phyloP scores from a whole-genome alignment of 2,797 vertebrate species.

The Loris lydekkerianus region DNA sequence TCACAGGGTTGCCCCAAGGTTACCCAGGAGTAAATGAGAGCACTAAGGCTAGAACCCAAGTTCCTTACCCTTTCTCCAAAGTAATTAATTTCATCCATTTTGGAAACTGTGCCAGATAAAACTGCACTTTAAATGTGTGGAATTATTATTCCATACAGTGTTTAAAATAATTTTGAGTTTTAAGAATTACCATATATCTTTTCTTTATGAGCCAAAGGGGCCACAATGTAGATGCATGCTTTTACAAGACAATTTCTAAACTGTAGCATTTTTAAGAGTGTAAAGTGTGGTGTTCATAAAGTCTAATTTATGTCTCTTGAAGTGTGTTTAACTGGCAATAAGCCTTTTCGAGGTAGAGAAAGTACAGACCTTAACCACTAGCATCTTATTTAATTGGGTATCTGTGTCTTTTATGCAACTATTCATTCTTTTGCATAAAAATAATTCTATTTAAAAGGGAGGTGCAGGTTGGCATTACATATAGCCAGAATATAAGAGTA shows the following conservation, averaged over 20 bases:
- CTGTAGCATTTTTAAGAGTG: constrained; percentile 34
- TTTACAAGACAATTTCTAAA: constrained; percentile 64
- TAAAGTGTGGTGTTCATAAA: constrained; percentile 59
- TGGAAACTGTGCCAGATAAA: constrained; percentile 40
- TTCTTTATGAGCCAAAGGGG: constrained; percentile 25
- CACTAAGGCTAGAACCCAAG: background rate
- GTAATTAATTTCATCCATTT: constrained; percentile 36
- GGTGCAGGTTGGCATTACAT: background rate
- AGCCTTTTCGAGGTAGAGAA: constrained; percentile 70
- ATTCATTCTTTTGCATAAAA: constrained; percentile 42
- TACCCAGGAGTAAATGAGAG: constrained; percentile 1
- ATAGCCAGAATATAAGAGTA: background rate
- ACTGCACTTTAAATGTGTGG: background rate
- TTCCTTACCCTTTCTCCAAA: constrained; percentile 14
- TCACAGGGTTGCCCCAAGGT: background rate
- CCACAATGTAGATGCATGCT: constrained; percentile 18
- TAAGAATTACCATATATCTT: constrained; percentile 43
- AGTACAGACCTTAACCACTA: constrained; percentile 36
- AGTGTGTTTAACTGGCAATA: constrained; percentile 59
- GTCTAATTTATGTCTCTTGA: constrained; percentile 63
- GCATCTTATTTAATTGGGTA: constrained; percentile 61
- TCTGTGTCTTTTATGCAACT: constrained; percentile 62
- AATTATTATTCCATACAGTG: constrained; percentile 14
- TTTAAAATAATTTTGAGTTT: constrained; percentile 58
- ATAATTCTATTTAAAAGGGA: background rate